Percentiles rank a stretch among this genome's conserved stretches.
These are phyloP conservation scores for Pammene aurita DNA, from an alignment of 2,888 invertebrate species.

Conservation along the genomic window DNA sequence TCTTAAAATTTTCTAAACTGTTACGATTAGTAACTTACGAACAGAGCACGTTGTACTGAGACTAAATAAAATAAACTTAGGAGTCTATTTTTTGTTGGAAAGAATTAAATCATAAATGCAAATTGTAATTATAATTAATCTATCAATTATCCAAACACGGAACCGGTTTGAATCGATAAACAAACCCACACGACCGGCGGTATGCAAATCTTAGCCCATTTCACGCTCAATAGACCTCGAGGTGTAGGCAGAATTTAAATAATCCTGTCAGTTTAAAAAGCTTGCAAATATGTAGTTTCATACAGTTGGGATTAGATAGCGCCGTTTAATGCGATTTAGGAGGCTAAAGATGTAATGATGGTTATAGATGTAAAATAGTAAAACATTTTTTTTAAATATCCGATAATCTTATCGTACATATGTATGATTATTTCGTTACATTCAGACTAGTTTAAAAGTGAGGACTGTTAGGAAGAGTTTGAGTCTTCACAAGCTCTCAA, in stretches of 20 bases:
- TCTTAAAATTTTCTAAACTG: too few species aligned
- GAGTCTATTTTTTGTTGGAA: background rate
- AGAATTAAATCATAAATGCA: slow-evolving; percentile 3
- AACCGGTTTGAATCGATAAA: slow-evolving; percentile 13
- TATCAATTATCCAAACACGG: slow-evolving; percentile 16
- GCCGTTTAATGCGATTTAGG: slow-evolving; percentile 6
- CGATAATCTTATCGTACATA: too few species aligned
- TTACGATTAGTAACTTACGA: too few species aligned
- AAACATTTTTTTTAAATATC: too few species aligned
- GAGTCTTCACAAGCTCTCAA: too few species aligned
- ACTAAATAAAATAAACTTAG: too few species aligned
- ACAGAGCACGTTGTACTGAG: too few species aligned
- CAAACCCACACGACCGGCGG: slow-evolving; percentile 12
- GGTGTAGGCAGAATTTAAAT: slow-evolving; percentile 20
- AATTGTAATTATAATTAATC: slow-evolving; percentile 11
- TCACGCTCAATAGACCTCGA: slow-evolving; percentile 22
- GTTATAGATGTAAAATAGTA: too few species aligned
- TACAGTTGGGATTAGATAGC: slow-evolving; percentile 2
- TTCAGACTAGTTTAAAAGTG: too few species aligned
- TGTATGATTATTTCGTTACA: too few species aligned
- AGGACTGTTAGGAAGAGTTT: too few species aligned
- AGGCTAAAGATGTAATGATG: background rate
- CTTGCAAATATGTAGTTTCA: background rate
- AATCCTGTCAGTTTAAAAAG: slow-evolving; percentile 20
- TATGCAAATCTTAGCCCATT: slow-evolving; percentile 22